Evolutionary conservation across 64 coral and sea anemone genomes (phyloP).

Genomic region (Montipora capricornis): DNA sequence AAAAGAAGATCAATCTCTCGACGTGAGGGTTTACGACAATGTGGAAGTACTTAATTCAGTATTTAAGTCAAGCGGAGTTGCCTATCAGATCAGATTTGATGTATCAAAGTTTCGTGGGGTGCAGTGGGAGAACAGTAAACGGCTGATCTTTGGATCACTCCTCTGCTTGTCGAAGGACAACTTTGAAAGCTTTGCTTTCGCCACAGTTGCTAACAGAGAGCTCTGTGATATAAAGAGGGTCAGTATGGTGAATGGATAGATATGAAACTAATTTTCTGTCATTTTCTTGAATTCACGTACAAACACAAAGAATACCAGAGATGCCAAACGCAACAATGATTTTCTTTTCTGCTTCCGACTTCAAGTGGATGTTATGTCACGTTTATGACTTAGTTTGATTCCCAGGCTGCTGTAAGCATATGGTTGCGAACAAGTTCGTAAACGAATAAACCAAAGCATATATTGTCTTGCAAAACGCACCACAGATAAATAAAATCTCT

Average conservation of each 20-base stretch:
- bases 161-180: slow-evolving; percentile 74
- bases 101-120: slow-evolving; percentile 45
- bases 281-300: too few species aligned
- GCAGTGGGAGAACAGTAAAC: slow-evolving; percentile 73
- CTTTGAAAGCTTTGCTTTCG: slow-evolving; percentile 60
- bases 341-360: too few species aligned
- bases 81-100: slow-evolving; percentile 54
- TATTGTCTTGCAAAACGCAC: too few species aligned
- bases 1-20: neutral
- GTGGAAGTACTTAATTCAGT: slow-evolving; percentile 41
- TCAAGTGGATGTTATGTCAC: too few species aligned
- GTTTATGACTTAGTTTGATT: too few species aligned
- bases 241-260: neutral
- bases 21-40: slow-evolving; percentile 64
- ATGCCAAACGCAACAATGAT: too few species aligned
- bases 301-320: too few species aligned
- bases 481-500: too few species aligned
- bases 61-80: slow-evolving; percentile 41
- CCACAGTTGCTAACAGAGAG: slow-evolving; percentile 72
- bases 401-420: too few species aligned
- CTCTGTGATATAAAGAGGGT: slow-evolving; percentile 17
- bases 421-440: too few species aligned
- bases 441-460: too few species aligned
- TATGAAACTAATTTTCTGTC: too few species aligned
- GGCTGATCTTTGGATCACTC: slow-evolving; percentile 77